phyloP scores from a whole-genome alignment of 2,888 invertebrate species.

The Erebia palarica region DNA sequence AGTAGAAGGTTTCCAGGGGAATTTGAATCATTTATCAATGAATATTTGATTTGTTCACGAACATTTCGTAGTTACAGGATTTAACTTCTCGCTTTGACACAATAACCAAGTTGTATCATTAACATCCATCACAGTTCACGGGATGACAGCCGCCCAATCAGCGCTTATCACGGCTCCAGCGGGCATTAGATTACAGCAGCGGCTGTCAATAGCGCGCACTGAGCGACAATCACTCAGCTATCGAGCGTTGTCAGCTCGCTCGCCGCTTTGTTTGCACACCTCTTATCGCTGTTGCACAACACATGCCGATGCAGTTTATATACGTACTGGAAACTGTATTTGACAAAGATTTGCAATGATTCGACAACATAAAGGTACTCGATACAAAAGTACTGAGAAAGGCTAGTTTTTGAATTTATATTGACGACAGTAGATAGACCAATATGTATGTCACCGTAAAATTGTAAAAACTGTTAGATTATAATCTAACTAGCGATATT shows the following conservation, averaged over 20 bases:
- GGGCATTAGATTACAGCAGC: constrained; percentile 47
- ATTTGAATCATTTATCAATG: too few species aligned
- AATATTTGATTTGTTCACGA: too few species aligned
- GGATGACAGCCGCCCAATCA: constrained; percentile 30
- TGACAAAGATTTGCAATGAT: too few species aligned
- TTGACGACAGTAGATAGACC: too few species aligned
- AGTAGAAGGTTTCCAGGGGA: too few species aligned
- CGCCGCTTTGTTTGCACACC: constrained; percentile 66
- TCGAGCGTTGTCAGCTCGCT: constrained; percentile 44
- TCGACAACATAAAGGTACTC: too few species aligned
- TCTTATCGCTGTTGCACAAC: constrained; percentile 67
- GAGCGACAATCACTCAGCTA: constrained; percentile 63
- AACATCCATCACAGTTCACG: constrained; percentile 9
- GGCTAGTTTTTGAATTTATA: too few species aligned
- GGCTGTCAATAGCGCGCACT: constrained; percentile 46
- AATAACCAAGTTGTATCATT: constrained; percentile 4
- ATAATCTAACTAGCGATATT: too few species aligned
- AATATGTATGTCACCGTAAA: too few species aligned
- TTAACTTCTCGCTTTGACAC: not conserved
- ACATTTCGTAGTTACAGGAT: not conserved
- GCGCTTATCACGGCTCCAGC: constrained; percentile 29
- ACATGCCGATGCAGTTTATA: constrained; percentile 54
- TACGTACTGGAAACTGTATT: too few species aligned
- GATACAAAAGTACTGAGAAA: too few species aligned
- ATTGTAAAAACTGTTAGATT: too few species aligned